Evolutionary conservation across 2,113 vertebrate genomes (phyloP), one percentile per base, ranked within the genome.

Genomic region (Ibidorhyncha struthersii): DNA sequence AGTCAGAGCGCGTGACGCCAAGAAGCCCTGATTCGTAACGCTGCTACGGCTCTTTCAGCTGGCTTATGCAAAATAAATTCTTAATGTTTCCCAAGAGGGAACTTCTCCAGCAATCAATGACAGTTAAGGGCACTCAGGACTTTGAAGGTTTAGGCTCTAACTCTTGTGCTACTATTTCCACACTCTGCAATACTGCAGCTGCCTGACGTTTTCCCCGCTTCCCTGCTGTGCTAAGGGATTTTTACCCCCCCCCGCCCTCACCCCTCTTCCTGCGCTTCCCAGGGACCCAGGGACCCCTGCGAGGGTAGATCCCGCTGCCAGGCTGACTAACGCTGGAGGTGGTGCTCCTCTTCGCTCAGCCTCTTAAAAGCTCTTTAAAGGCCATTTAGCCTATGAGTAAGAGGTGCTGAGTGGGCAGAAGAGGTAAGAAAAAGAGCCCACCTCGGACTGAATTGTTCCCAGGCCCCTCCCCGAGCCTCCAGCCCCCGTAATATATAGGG

Each of bases 91-190:
- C 85, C 92, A 34, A 43, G 91, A 82, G 96, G 89, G 74, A 96
- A 70, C 81, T 88, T 67, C 88, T 81, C 59, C 43, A 10, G 77
- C 91, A 90, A 95, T 96, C 96, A 90, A 77, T 90, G 97, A 86
- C 85, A 65, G 91, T 58, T 87, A 92, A 95, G 76, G 91, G 82
- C 89, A 96, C 95, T 94, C 86, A 86, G 74, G 41, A 62, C 89
- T 78, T 49, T 23, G 41, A 86, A 93, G 93, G 85, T 91, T 96
- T 41, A 55, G 66, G 79, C 87, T 65, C 81, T 8, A 70, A 72
- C 45, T 93, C 82, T 56, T 58, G 66, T 29, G 53, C 89, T 89
- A 2, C 78, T 70, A 55, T 92, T 90, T 92, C 89, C 85, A 82
- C 58, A 11, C 73, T 40, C 82, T 12, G 61, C 93, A 91, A 38